Evolutionary conservation across 2,888 invertebrate genomes (phyloP), one percentile per base, ranked within the genome.

Genomic region (Asteroscopus sphinx): DNA sequence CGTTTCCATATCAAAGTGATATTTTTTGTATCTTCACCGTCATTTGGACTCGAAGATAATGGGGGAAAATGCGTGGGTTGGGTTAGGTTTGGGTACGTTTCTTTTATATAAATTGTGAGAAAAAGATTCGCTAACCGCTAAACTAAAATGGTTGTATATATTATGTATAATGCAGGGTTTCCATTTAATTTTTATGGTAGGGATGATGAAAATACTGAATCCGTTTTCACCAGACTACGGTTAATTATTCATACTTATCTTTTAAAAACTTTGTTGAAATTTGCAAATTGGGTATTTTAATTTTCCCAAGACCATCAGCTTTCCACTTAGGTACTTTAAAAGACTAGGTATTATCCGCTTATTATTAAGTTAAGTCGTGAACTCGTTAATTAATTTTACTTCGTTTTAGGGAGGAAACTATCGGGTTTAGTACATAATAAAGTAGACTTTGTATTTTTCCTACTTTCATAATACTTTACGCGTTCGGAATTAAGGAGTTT

Each of bases 381-480:
- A 16, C 35, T 46, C 7, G 36, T 52, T 62, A 40, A 51, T 57
- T 47, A 49, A 42, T 42, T 52, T 4, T 32, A 37, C 11, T 37
- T 11, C 7, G 16, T 32, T 73, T 51, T 33, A 54, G 30, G 28
- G 12, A 40, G 15, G n/a, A 39, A 55, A 48, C 68, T 68, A 49
- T 60, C 6, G 13, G 9, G 47, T 51, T 68, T 40, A 68, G 16
- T 48, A 40, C 39, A 37, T 17, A 51, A 49, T 59, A 56, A 74
- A 64, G 28, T 9, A 41, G 16, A 69, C 70, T 73, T 69, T 73
- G 69, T 69, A 63, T 63, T 42, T 67, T 13, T 13, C 30, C 16
- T 41, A 25, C 16, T 56, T 56, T 47, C 12, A 44, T 40, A 59
- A 37, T 44, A 45, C 39, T 63, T 33, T 40, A 54, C 52, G 46